Percentiles rank a stretch among this genome's conserved stretches.
phyloP scores from a whole-genome alignment of 2,113 vertebrate genomes.

The Amblyopsis rosae region DNA sequence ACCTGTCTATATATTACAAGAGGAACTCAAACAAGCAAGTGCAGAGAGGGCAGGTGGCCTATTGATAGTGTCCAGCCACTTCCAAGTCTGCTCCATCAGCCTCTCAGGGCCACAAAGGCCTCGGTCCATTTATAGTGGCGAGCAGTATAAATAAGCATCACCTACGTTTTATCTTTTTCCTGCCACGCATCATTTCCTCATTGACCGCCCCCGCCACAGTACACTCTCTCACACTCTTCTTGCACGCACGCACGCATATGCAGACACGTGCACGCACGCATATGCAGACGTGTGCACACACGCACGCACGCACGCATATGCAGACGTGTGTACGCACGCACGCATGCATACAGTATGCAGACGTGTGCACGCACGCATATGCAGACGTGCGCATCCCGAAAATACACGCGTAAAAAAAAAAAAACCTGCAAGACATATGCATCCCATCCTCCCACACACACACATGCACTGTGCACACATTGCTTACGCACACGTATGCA shows the following conservation, averaged over 20 bases:
- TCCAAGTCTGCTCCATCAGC: constrained; percentile 63
- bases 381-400: no score
- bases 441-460: neutral
- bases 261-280: no score
- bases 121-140: constrained; percentile 83
- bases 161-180: constrained; percentile 75
- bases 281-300: neutral
- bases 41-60: constrained; percentile 65
- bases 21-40: constrained; percentile 80
- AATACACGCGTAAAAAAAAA: no score
- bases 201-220: constrained; percentile 69
- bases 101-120: constrained; percentile 75
- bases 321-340: no score
- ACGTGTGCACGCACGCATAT: no score
- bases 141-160: constrained; percentile 83
- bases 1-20: constrained; percentile 69
- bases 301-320: neutral
- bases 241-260: neutral
- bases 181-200: constrained; percentile 86
- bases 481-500: neutral
- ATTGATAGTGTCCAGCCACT: constrained; percentile 81
- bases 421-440: no score
- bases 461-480: neutral
- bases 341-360: neutral
- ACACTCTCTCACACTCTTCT: constrained; percentile 69